phyloP scores from a whole-genome alignment of 2,888 invertebrate species.

The Micoletzkya japonica region DNA sequence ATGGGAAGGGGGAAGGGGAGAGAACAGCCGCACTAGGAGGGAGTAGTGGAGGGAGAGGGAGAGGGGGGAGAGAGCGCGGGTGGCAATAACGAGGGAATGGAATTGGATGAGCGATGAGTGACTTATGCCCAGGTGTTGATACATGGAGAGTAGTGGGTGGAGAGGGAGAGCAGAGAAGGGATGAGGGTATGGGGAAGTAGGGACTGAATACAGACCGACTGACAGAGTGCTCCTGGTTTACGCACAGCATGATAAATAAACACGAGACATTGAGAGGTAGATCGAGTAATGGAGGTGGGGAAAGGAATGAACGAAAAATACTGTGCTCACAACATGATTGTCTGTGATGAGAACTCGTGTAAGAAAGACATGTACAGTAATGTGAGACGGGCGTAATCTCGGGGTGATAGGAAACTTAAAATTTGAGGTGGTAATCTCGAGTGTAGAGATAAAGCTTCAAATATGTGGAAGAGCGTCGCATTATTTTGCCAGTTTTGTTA shows the following conservation, averaged over 20 bases:
- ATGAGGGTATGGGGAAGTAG: neutral
- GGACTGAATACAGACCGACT: neutral
- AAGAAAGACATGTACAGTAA: no score
- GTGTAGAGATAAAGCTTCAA: no score
- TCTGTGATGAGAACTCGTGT: no score
- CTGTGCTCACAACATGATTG: no score
- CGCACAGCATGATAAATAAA: no score
- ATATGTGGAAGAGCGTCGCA: no score
- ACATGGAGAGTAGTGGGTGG: neutral
- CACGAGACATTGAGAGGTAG: no score
- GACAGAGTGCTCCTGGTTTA: no score
- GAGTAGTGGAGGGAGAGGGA: neutral
- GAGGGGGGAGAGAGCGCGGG: neutral
- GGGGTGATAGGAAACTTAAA: no score
- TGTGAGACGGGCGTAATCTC: no score
- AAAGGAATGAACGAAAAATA: neutral
- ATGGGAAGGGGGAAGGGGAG: neutral
- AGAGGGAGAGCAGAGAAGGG: neutral
- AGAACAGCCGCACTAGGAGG: neutral
- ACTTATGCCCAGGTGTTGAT: neutral
- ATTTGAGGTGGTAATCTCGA: no score
- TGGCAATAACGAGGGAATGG: neutral
- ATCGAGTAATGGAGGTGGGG: neutral
- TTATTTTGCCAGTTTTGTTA: no score
- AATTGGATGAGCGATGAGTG: neutral